Conservation (phyloP, 2,888 invertebrate species). For the Xylota sylvarum region DNA sequence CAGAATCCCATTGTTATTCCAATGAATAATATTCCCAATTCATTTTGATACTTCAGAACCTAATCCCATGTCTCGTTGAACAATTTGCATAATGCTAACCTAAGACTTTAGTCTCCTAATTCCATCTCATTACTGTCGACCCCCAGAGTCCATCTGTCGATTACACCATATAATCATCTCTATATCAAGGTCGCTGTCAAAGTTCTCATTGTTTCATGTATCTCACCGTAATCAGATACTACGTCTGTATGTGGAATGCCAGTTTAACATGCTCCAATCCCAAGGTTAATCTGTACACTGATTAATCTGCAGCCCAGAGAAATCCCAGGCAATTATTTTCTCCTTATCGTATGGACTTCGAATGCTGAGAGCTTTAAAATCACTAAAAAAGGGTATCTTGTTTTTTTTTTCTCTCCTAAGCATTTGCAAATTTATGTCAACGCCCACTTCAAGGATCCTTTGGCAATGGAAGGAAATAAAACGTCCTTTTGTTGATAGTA, state of each 20-base stretch:
- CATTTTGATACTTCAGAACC: background rate
- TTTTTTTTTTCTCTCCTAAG: conserved; percentile 12
- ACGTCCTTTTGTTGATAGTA: background rate
- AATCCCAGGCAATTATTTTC: background rate
- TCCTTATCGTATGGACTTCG: background rate
- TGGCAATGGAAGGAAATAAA: background rate
- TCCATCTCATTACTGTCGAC: conserved; percentile 19
- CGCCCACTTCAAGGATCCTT: background rate
- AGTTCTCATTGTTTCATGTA: conserved; percentile 17
- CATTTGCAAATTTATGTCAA: conserved; percentile 50
- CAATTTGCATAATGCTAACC: conserved; percentile 27
- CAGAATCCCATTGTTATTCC: background rate
- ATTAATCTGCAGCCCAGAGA: conserved; percentile 17
- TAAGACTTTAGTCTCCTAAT: conserved; percentile 4
- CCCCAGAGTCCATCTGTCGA: background rate
- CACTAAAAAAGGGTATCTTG: conserved; percentile 28
- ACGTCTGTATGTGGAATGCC: conserved; percentile 8
- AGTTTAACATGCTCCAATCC: conserved; percentile 10
- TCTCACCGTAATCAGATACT: conserved; percentile 21
- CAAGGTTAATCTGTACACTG: conserved; percentile 36
- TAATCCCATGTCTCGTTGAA: background rate
- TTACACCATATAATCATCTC: conserved; percentile 4
- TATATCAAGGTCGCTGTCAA: conserved; percentile 16
- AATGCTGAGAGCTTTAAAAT: conserved; percentile 7
- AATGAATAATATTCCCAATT: conserved; percentile 2